Conservation (phyloP, 2,888 invertebrate species). For the Spodoptera picta region DNA sequence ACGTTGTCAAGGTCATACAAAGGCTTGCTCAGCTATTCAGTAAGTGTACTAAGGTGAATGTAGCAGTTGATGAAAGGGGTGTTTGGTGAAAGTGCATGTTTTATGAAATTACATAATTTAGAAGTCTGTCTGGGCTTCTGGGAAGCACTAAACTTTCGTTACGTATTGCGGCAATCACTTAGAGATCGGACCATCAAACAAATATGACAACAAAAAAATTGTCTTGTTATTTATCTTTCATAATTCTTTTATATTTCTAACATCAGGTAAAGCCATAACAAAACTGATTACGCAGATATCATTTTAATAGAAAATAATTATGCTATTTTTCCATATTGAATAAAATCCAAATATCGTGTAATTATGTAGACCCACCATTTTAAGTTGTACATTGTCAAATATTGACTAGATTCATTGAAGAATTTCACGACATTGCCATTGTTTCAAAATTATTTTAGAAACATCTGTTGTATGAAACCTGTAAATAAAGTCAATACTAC, state of each 20-base stretch:
- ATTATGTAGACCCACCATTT: too few species aligned
- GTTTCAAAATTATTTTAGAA: constrained; percentile 22
- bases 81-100: constrained; percentile 32
- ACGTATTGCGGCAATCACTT: too few species aligned
- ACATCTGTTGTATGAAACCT: constrained; percentile 39
- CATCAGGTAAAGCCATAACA: too few species aligned
- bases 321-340: too few species aligned
- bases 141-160: neutral
- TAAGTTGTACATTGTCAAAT: too few species aligned
- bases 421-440: neutral
- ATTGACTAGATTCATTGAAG: neutral
- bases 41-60: constrained; percentile 34
- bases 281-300: too few species aligned
- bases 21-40: constrained; percentile 69
- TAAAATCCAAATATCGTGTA: too few species aligned
- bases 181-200: too few species aligned
- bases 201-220: too few species aligned
- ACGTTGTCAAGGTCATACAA: constrained; percentile 73
- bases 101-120: constrained; percentile 33
- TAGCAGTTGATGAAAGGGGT: constrained; percentile 40
- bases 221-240: too few species aligned
- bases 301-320: too few species aligned
- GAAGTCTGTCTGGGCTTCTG: constrained; percentile 3
- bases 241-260: too few species aligned
- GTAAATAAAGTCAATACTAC: constrained; percentile 42